These are phyloP conservation scores for Gasteruption jaculator DNA, from an alignment of 2,888 invertebrate species.

Conservation along the genomic window DNA sequence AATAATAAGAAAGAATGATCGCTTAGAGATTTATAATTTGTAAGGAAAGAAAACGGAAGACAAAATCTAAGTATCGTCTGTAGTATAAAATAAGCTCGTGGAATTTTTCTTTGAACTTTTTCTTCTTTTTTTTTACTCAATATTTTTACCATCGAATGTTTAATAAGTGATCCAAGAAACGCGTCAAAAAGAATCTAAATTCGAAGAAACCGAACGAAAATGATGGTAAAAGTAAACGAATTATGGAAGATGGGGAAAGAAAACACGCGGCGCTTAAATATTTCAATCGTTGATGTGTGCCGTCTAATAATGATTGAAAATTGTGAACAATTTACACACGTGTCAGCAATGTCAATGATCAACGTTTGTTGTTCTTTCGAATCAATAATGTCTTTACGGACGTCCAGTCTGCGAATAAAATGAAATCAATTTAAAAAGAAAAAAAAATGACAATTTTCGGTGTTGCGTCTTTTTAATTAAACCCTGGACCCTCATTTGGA, in stretches of 20 bases:
- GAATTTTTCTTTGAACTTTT: constrained; percentile 22
- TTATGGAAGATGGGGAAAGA: constrained; percentile 42
- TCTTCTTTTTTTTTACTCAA: constrained; percentile 16
- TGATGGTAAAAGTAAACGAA: background rate
- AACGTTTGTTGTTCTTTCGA: constrained; percentile 33
- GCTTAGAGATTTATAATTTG: too few relatives aligned
- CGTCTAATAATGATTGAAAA: background rate
- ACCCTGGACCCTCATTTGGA: background rate
- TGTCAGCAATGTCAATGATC: constrained; percentile 27
- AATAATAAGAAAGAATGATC: constrained; percentile 7
- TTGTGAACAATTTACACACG: background rate
- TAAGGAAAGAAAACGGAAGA: constrained; percentile 11
- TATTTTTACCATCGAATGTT: constrained; percentile 14
- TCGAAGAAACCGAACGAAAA: constrained; percentile 7
- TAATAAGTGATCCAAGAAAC: too few relatives aligned
- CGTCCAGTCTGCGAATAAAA: too few relatives aligned
- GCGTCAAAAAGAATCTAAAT: too few relatives aligned
- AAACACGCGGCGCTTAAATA: constrained; percentile 26
- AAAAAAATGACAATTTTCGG: too few relatives aligned
- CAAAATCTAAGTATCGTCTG: too few relatives aligned
- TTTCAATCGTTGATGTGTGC: background rate
- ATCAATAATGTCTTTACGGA: constrained; percentile 25
- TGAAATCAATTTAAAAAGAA: too few relatives aligned
- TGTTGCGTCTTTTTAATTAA: too few relatives aligned
- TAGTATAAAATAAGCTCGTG: too few relatives aligned